These are phyloP conservation scores for Eupsilia transversa DNA, from an alignment of 2,888 invertebrate genomes.

Conservation along the genomic window DNA sequence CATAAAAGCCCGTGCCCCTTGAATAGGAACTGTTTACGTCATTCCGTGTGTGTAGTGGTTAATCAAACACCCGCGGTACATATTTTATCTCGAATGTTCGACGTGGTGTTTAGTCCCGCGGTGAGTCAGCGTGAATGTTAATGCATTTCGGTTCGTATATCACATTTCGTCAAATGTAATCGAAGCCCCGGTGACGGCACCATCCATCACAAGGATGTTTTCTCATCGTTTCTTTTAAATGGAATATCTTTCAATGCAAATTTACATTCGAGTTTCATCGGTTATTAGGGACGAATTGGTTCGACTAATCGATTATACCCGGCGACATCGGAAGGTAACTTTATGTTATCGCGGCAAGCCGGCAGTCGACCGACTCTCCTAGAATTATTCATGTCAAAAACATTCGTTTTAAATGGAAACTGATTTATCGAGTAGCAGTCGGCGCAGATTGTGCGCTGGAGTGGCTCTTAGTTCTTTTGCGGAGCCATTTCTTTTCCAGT, in stretches of 20 bases:
- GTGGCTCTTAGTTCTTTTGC: slow-evolving; percentile 59
- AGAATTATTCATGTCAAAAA: slow-evolving; percentile 71
- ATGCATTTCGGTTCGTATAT: slow-evolving; percentile 86
- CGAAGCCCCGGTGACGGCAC: slow-evolving; percentile 75
- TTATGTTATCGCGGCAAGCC: slow-evolving; percentile 58
- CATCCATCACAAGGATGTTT: slow-evolving; percentile 85
- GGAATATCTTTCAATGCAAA: slow-evolving; percentile 84
- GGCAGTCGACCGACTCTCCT: slow-evolving; percentile 45
- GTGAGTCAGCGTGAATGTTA: slow-evolving; percentile 86
- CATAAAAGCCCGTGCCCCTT: slow-evolving; percentile 28
- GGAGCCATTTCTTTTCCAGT: slow-evolving; percentile 57
- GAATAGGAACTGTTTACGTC: slow-evolving; percentile 63
- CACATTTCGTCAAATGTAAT: slow-evolving; percentile 86
- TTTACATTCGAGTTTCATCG: slow-evolving; percentile 74
- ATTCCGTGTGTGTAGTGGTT: slow-evolving; percentile 62
- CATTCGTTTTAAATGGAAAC: slow-evolving; percentile 67
- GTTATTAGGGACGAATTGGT: slow-evolving; percentile 62
- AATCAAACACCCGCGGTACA: slow-evolving; percentile 69
- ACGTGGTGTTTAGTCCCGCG: slow-evolving; percentile 68
- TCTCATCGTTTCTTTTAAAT: slow-evolving; percentile 80
- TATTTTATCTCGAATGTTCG: slow-evolving; percentile 71
- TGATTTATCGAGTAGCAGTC: slow-evolving; percentile 65
- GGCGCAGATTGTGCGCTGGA: slow-evolving; percentile 51
- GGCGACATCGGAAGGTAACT: slow-evolving; percentile 59
- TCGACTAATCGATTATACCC: slow-evolving; percentile 63